Evolutionary conservation across 1,140 invertebrate species (phyloP).

Genomic region (Pomphorhynchus laevis): DNA sequence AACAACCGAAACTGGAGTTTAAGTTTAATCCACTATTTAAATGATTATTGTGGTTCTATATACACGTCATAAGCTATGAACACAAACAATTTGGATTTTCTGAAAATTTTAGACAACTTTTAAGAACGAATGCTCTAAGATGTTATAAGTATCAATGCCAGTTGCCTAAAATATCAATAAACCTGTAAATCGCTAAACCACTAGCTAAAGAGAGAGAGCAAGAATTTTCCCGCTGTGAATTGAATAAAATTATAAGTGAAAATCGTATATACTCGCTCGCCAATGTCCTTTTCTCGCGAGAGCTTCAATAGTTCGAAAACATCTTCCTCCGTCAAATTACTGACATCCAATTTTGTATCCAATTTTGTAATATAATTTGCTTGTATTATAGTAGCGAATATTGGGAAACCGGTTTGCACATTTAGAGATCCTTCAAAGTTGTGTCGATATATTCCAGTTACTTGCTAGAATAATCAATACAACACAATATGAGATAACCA

Average conservation of each 20-base stretch:
- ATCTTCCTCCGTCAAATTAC: slow-evolving; percentile 58
- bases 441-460: slow-evolving; percentile 67
- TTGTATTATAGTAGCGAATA: slow-evolving; percentile 81
- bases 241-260: background rate
- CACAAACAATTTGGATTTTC: too few species aligned
- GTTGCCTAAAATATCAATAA: background rate
- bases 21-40: too few species aligned
- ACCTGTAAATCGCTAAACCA: background rate
- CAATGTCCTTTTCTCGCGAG: slow-evolving; percentile 14
- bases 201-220: background rate
- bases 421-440: slow-evolving; percentile 89
- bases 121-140: too few species aligned
- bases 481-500: slow-evolving; percentile 6
- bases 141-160: too few species aligned
- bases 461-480: slow-evolving; percentile 19
- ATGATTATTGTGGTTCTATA: too few species aligned
- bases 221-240: background rate
- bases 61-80: too few species aligned
- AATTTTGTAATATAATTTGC: slow-evolving; percentile 77
- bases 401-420: slow-evolving; percentile 50
- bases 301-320: slow-evolving; percentile 26
- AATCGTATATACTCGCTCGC: background rate
- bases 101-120: too few species aligned
- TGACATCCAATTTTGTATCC: slow-evolving; percentile 43
- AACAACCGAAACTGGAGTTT: too few species aligned